These are phyloP conservation scores for Branchinecta lindahli DNA, from an alignment of 1,140 invertebrate genomes.

Conservation along the genomic window DNA sequence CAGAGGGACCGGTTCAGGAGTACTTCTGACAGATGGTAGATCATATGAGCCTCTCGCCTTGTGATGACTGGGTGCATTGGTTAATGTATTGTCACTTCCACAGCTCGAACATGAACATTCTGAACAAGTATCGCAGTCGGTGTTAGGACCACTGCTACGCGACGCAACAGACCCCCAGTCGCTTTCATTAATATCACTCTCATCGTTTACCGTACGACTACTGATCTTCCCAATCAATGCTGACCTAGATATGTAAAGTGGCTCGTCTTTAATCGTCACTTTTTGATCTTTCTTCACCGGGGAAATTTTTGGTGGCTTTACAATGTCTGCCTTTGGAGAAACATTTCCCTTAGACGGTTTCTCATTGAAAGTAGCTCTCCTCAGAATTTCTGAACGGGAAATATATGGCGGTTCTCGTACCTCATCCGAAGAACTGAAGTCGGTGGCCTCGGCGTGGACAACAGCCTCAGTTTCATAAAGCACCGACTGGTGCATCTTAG, in stretches of 20 bases:
- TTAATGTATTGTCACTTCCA: constrained; percentile 14
- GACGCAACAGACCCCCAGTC: constrained; percentile 7
- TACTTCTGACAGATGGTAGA: background rate
- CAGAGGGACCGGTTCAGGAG: constrained; percentile 20
- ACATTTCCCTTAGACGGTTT: background rate
- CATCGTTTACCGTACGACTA: no score
- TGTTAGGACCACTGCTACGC: background rate
- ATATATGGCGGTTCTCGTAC: constrained; percentile 13
- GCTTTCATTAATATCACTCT: no score
- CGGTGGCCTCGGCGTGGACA: constrained; percentile 15
- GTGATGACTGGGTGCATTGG: background rate
- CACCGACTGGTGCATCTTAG: background rate
- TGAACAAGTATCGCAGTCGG: constrained; percentile 14
- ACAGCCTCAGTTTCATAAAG: constrained; percentile 14
- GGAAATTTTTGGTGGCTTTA: background rate
- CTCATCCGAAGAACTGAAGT: background rate
- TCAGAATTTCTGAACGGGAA: constrained; percentile 17
- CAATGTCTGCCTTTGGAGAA: background rate
- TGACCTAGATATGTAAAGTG: background rate
- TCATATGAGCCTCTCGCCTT: background rate
- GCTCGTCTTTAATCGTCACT: background rate
- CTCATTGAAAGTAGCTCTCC: background rate
- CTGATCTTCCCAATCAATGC: background rate
- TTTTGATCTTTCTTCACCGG: background rate
- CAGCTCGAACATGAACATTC: constrained; percentile 18